phyloP scores from a whole-genome alignment of 2,888 invertebrate genomes.

The Arctia plantaginis region DNA sequence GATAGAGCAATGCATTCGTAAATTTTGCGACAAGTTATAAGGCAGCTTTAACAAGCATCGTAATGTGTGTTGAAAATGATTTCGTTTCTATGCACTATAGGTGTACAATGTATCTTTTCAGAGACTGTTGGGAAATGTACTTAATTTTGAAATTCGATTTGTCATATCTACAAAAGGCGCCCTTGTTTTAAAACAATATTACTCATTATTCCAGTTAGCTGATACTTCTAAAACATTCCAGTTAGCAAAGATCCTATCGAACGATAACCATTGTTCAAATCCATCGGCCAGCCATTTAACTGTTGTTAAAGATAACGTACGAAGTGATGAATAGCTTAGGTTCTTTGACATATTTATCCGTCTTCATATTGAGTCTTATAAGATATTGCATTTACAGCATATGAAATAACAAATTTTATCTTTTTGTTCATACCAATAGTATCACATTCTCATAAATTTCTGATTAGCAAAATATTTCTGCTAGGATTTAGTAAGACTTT shows the following conservation, averaged over 20 bases:
- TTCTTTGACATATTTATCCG: conserved; percentile 64
- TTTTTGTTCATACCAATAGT: conserved; percentile 39
- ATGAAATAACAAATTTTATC: conserved; percentile 48
- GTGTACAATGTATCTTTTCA: neutral
- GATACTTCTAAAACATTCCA: conserved; percentile 46
- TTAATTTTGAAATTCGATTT: too few relatives aligned
- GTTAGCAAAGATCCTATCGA: conserved; percentile 71
- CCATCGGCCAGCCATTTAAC: conserved; percentile 68
- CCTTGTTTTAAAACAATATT: neutral
- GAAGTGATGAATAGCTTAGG: conserved; percentile 65
- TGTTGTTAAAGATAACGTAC: conserved; percentile 65
- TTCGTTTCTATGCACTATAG: neutral
- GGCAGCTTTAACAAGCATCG: neutral
- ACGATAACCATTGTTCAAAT: conserved; percentile 73
- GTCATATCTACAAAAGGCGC: neutral
- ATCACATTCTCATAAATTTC: conserved; percentile 42
- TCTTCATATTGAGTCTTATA: conserved; percentile 57
- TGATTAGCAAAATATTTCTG: conserved; percentile 42
- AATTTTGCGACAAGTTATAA: neutral
- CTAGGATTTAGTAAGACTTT: conserved; percentile 7
- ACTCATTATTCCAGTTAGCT: conserved; percentile 14
- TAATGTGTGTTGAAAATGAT: neutral
- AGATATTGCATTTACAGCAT: conserved; percentile 56
- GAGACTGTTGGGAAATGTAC: too few relatives aligned
- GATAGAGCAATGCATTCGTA: too few relatives aligned